Evolutionary conservation across 2,797 vertebrate genomes (phyloP), one percentile per base, ranked within the genome.

Genomic region (Ctenopoma kingsleyae): DNA sequence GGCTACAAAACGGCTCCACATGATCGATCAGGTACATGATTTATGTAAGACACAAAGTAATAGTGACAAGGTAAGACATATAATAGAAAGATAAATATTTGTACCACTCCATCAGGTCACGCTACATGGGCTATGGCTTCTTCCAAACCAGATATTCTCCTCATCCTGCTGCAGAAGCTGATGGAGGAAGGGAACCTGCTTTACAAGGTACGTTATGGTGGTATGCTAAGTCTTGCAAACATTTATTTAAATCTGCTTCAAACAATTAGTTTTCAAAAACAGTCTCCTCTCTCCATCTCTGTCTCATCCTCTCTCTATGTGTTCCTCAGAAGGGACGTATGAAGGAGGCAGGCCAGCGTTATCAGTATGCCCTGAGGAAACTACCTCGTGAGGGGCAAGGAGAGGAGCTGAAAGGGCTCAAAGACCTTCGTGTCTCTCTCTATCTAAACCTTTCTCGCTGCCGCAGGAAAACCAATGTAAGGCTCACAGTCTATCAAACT

Each of bases 121-220:
- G 98, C 98, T 49, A 98, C 98, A 0, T 99, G 98, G 98, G 97
- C 98, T 27, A 98, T 99, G 98, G 98, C 98, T 59, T 99, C 98
- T 30, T 98, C 98, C 79, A 99, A 99, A 90, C 98, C 98, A 0
- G 98, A 99, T 84, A 97, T 99, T 76, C 94, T 99, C 74, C 95
- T 99, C 80, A 99, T 99, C 84, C 95, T 99, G 75, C 93, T 99
- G 81, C 98, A 99, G 94, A 99, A 99, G 83, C 92, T 99, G 78
- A 98, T 99, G 96, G 98, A 99, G 91, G 98, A 99, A 92, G 98
- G 98, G 61, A 99, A 99, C 89, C 55, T 94, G 32, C 93, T 99
- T 55, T 99, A 99, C 88, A 99, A 98, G 95, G 98, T 98, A 82
- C 22, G 43, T 35, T 11, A 17, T 13, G 2, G n/a, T 5, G 3